Base-by-base conservation (phyloP, 2,113 vertebrate species). In the Pomatorhinus ruficollis region DNA sequence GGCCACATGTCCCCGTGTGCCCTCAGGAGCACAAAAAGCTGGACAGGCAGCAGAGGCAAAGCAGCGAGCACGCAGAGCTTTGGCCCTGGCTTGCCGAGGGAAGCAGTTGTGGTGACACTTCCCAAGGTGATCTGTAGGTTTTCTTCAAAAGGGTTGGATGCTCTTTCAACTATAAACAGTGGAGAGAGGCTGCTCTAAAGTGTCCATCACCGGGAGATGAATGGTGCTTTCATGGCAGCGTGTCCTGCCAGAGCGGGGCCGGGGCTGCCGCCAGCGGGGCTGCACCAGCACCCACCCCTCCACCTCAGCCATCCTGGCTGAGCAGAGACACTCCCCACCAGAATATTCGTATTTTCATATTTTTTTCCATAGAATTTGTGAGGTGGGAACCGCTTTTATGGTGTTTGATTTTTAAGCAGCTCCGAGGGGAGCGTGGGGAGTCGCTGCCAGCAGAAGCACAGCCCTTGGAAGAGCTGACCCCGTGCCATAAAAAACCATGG, bases 111-210 rank as follows among this genome's bases (percentile, higher is more conserved):
- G 85, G 71, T 74, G 85, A 68, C 40, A 6, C 57, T 90, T 94
- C 47, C 61, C 88, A 93, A 89, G 94, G 95, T 94, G 94, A 95
- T 53, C 94, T 92, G 85, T 69, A 93, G 88, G 85, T 90, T 93
- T 87, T 90, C 94, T 85, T 94, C 94, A 93, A 94, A 97, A 70
- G 72, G 28, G 3, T n/a, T 87, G 76, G 83, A 89, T 66, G 76
- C n/a, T 95, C 72, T 95, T 97, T 94, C 90, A 93, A 93, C 81
- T 87, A 68, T 5, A 94, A 89, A 91, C 56, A 70, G 42, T 23
- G 31, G 88, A 93, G 71, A 86, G 72, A 54, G 12, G 6, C 83
- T 74, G 66, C 88, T 95, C 85, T 92, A 81, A 95, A 93, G 90
- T 94, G 80, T 92, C 92, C 86, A 86, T 95, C 92, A 93, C 23